A percentile compares a stretch with the other conserved stretches of the same genome.
These are phyloP conservation scores for Phalacrocorax carbo DNA, from an alignment of 2,113 vertebrate species.

Conservation along the genomic window DNA sequence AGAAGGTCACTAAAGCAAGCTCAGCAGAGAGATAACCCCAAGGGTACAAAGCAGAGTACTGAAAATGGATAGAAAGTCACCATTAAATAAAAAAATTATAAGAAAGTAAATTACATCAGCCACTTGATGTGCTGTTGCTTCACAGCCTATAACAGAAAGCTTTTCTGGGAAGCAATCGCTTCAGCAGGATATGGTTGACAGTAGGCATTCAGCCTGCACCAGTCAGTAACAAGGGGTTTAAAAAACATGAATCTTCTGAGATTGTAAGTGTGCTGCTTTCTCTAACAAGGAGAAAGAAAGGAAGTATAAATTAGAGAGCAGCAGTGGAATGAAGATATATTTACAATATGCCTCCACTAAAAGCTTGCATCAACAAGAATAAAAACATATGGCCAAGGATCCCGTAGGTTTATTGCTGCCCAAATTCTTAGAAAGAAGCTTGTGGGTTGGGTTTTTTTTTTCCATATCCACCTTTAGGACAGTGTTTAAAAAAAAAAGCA, in stretches of 20 bases:
- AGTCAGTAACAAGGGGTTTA: neutral
- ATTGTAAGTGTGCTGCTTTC: neutral
- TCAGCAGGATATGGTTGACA: constrained; percentile 16
- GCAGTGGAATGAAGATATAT: neutral
- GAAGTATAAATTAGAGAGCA: neutral
- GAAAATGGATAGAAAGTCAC: neutral
- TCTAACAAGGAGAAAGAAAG: neutral
- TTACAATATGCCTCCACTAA: neutral
- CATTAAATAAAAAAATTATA: neutral
- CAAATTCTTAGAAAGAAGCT: neutral
- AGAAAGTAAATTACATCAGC: neutral
- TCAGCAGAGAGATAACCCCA: neutral
- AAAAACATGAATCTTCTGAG: neutral
- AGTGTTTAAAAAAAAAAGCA: neutral
- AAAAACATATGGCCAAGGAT: neutral
- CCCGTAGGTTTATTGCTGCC: neutral
- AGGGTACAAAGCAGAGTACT: neutral
- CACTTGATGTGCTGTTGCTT: neutral
- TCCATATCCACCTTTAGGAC: neutral
- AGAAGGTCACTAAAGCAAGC: neutral
- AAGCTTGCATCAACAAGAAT: neutral
- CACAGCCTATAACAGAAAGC: neutral
- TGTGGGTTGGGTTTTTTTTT: neutral
- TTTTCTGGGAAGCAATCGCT: constrained; percentile 22
- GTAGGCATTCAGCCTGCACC: constrained; percentile 19